Percentiles rank a stretch among this genome's conserved stretches.
phyloP scores from a whole-genome alignment of 2,113 vertebrate genomes.

The Gnathonemus longibarbis region DNA sequence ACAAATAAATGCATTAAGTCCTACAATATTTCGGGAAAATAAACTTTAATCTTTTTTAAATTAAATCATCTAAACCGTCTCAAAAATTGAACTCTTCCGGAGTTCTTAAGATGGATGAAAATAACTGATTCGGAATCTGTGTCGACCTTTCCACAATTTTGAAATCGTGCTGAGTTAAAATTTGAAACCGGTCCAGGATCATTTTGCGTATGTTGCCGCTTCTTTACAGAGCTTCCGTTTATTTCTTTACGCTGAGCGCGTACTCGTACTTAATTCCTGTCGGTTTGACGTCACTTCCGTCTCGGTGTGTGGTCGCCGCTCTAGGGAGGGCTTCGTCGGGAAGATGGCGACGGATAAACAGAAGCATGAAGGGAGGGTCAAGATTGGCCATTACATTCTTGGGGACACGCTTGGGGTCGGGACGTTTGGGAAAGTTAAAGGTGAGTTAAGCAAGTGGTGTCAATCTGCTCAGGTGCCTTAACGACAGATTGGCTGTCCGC shows the following conservation, averaged over 20 bases:
- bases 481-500: neutral
- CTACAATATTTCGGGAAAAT: neutral
- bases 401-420: slow-evolving; percentile 93
- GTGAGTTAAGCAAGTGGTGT: slow-evolving; percentile 50
- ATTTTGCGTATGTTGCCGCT: neutral
- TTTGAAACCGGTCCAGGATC: neutral
- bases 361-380: slow-evolving; percentile 91
- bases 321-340: slow-evolving; percentile 70
- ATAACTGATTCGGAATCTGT: neutral
- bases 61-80: neutral
- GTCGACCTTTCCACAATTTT: neutral
- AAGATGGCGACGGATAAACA: slow-evolving; percentile 96
- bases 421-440: slow-evolving; percentile 96
- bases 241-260: neutral
- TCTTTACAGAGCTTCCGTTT: neutral
- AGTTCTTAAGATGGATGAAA: neutral
- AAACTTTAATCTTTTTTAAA: neutral
- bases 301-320: slow-evolving; percentile 34
- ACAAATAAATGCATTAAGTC: neutral
- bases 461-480: slow-evolving; percentile 14
- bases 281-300: slow-evolving; percentile 28
- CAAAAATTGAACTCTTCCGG: neutral
- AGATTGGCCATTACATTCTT: slow-evolving; percentile 91
- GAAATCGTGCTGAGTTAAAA: neutral
- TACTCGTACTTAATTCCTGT: slow-evolving; percentile 7